phyloP scores from a whole-genome alignment of 2,888 invertebrate genomes.

The Allophyes oxyacanthae region DNA sequence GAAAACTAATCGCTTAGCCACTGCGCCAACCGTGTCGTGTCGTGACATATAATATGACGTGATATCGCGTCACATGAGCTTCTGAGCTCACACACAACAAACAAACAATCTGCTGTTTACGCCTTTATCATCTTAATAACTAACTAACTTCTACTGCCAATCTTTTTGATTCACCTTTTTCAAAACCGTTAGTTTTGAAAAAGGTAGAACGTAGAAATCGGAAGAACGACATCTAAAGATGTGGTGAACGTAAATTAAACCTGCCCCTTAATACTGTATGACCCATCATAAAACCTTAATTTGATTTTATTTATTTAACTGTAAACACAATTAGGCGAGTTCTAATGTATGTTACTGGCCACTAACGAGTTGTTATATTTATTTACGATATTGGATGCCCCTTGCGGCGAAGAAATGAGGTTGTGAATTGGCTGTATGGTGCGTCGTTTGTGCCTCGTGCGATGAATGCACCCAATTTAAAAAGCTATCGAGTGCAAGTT shows the following conservation, averaged over 20 bases:
- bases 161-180: too few species aligned
- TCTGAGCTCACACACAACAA: too few species aligned
- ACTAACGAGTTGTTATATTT: constrained; percentile 54
- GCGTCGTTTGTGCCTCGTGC: constrained; percentile 7
- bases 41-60: too few species aligned
- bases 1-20: too few species aligned
- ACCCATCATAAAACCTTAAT: constrained; percentile 45
- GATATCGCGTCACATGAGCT: too few species aligned
- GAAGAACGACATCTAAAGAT: too few species aligned
- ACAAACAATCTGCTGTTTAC: too few species aligned
- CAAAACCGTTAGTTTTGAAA: too few species aligned
- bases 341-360: constrained; percentile 42
- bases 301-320: constrained; percentile 51
- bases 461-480: constrained; percentile 32
- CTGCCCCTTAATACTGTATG: constrained; percentile 31
- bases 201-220: too few species aligned
- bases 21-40: too few species aligned
- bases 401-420: constrained; percentile 43
- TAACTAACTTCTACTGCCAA: too few species aligned
- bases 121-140: too few species aligned
- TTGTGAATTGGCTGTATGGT: constrained; percentile 30
- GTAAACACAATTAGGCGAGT: constrained; percentile 48
- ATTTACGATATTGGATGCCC: constrained; percentile 49
- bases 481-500: constrained; percentile 6
- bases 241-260: not conserved